Base-by-base conservation (phyloP, 64 coral and sea anemone species). In the Trachythela sp. region DNA sequence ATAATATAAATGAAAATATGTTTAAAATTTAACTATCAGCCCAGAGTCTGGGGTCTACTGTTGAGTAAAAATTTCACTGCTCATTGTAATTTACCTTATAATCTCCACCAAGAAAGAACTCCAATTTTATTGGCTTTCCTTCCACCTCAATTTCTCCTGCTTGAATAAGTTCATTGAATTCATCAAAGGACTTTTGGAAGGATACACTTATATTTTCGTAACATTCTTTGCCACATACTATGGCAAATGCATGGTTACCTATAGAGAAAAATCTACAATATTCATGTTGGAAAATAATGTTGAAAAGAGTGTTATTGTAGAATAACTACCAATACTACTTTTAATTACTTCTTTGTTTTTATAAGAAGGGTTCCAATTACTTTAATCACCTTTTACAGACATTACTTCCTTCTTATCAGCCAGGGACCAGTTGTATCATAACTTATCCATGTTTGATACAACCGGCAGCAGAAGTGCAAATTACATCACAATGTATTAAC, bases 181-280 rank as follows among this genome's bases (percentile, higher is more conserved):
- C 64, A 70, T 70, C 64, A 22, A 70, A 32, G 5, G 30, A 22
- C 24, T 70, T 32, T 32, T 70, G 7, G 64, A 70, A 70, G 8
- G 64, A 70, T 9, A 32, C 30, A 22, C 20, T 26, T 70, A 70
- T 70, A 32, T 32, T 70, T n/a, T 70, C 64, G 24, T 70, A 70
- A 32, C 64, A 70, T 32, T 70, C 64, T 70, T 70, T 70, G 18
- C 64, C 64, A 70, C n/a, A n/a, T n/a, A n/a, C n/a, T n/a, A n/a
- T n/a, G n/a, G n/a, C n/a, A n/a, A n/a, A n/a, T n/a, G n/a, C 20
- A 70, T 70, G 64, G 24, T 22, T 70, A 6, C 64, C 64, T 70
- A 70, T 15, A 49, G 48, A 49, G n/a, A 49, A 49, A 49, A 7
- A 49, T 15, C 48, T 9, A 49, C 48, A 49, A n/a, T 49, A 49